Evolutionary conservation across 2,888 invertebrate species (phyloP), one percentile per base, ranked within the genome.

Genomic region (Trichopria drosophilae): DNA sequence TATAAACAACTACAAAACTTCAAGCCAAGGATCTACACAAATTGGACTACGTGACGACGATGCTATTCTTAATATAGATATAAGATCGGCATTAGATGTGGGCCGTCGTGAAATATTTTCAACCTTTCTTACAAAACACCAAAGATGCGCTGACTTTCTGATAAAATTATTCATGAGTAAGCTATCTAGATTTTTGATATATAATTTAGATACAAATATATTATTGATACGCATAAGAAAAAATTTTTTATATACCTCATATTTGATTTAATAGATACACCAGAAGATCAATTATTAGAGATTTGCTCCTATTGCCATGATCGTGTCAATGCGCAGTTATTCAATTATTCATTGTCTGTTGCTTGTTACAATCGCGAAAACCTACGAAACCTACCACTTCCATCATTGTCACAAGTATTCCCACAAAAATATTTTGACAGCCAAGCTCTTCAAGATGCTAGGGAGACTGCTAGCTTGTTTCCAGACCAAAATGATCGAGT

Each of bases 391-490:
- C 64, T 90, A 18, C 80, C 81, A 41, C 73, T 89, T 40, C 91
- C 91, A 0, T 83, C 88, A 0, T 82, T 91, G 58, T 83, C 84
- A 31, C 86, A 90, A 72, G 79, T 84, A 0, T 90, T 93, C 72
- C 93, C 93, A 0, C 85, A 86, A 67, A 88, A 89, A 74, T 93
- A 88, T 73, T 77, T 92, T 63, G 89, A 89, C 63, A 83, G 87
- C 6, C 82, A 84, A 31, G 81, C 86, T 3, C 85, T 91, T 68
- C 77, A 81, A 1, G 78, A 81, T 44, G 88, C 87, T 0, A 79
- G 87, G 9, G 86, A 88, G 67, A 84, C 85, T 69, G 81, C 84
- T 42, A 82, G 80, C 23, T 78, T 87, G 2, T 82, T 84, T 2
- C 78, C n/a, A n/a, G n/a, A 80, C 0, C 67, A 78, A 5, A 84